Percentiles rank a stretch among this genome's conserved stretches.
phyloP scores from a whole-genome alignment of 2,113 vertebrate species.

The Indicator maculatus region DNA sequence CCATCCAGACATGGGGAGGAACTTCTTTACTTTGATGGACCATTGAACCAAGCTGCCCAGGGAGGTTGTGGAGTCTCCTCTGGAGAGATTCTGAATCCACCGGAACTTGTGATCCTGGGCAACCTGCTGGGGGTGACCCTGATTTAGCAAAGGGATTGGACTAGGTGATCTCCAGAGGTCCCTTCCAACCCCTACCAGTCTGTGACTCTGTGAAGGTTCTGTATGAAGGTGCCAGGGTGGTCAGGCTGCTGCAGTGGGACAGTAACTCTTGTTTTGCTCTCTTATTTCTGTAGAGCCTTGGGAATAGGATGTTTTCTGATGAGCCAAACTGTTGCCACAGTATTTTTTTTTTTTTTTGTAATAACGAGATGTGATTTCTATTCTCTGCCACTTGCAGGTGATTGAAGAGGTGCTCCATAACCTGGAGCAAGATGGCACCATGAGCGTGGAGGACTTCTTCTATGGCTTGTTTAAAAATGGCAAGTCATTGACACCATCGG shows the following conservation, averaged over 20 bases:
- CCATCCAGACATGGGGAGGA: too few relatives aligned
- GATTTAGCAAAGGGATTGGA: too few relatives aligned
- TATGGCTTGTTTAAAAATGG: conserved; percentile 80
- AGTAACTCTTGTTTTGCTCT: background rate
- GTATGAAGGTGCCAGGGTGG: background rate
- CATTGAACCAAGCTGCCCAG: too few relatives aligned
- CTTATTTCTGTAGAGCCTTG: background rate
- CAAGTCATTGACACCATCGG: conserved; percentile 83
- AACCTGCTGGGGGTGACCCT: too few relatives aligned
- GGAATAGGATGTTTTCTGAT: background rate
- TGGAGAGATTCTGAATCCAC: too few relatives aligned
- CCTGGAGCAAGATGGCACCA: conserved; percentile 78
- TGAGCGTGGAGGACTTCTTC: conserved; percentile 90
- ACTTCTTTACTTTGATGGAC: too few relatives aligned
- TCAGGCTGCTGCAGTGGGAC: background rate
- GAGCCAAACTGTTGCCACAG: fast-evolving
- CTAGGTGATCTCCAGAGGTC: too few relatives aligned
- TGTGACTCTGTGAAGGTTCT: too few relatives aligned
- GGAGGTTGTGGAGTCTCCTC: too few relatives aligned
- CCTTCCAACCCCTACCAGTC: too few relatives aligned
- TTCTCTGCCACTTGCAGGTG: conserved; percentile 62
- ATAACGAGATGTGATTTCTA: background rate
- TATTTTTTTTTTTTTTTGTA: too few relatives aligned
- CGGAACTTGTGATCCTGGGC: too few relatives aligned
- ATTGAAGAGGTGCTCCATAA: conserved; percentile 81